Evolutionary conservation across 92 coral and sea anemone genomes (phyloP).

Genomic region (Micromussa lordhowensis): DNA sequence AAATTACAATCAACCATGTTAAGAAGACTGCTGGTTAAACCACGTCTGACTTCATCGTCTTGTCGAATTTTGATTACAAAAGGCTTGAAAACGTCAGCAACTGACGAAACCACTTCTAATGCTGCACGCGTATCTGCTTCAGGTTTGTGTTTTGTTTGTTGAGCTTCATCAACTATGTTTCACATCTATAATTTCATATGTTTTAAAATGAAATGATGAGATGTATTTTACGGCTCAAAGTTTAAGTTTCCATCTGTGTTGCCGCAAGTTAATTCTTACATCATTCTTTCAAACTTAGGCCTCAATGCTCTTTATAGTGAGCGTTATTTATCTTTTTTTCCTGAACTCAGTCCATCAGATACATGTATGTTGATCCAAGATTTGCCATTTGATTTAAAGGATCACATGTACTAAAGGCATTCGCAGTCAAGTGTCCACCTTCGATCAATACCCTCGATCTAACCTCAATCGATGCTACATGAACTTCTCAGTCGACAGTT

Average conservation of each 20-base stretch:
- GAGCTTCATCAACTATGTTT: neutral
- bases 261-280: neutral
- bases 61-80: conserved; percentile 42
- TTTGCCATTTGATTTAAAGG: too few species aligned
- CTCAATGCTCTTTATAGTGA: too few species aligned
- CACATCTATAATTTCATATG: neutral
- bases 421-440: too few species aligned
- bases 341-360: too few species aligned
- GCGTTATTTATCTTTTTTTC: too few species aligned
- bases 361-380: too few species aligned
- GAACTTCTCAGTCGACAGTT: too few species aligned
- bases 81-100: conserved; percentile 30
- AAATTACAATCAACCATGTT: conserved; percentile 5
- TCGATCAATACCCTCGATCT: too few species aligned
- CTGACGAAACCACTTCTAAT: conserved; percentile 4
- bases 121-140: neutral
- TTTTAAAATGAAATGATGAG: neutral
- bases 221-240: neutral
- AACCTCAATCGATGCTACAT: too few species aligned
- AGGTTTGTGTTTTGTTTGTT: conserved; percentile 14
- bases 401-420: too few species aligned
- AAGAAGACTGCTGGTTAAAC: conserved; percentile 3
- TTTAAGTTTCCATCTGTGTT: neutral
- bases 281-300: too few species aligned
- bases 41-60: conserved; percentile 26